phyloP scores from a whole-genome alignment of 2,888 invertebrate species.

The Sturmia bella region DNA sequence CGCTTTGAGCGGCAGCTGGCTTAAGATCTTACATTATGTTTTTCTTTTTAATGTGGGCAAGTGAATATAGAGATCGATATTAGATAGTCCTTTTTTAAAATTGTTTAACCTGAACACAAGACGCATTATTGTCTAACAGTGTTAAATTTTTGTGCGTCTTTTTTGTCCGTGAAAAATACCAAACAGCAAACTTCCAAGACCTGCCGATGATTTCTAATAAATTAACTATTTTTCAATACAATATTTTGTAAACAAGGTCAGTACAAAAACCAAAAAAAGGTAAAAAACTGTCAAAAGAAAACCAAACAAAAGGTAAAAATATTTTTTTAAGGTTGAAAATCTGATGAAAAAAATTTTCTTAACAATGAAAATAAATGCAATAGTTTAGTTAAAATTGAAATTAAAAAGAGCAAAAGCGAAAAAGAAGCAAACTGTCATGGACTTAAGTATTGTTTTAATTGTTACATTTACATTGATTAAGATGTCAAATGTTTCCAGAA shows the following conservation, averaged over 20 bases:
- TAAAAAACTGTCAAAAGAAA: neutral
- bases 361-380: conserved; percentile 8
- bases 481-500: conserved; percentile 65
- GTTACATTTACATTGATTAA: conserved; percentile 62
- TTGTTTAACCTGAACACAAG: too few relatives aligned
- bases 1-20: too few relatives aligned
- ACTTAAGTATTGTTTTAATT: conserved; percentile 8
- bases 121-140: too few relatives aligned
- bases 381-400: conserved; percentile 34
- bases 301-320: conserved; percentile 41
- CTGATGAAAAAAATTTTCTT: conserved; percentile 12
- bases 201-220: conserved; percentile 71
- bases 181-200: neutral
- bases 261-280: conserved; percentile 30
- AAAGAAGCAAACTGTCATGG: conserved; percentile 36
- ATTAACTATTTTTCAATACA: conserved; percentile 73
- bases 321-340: conserved; percentile 40
- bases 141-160: too few relatives aligned
- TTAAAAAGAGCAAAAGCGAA: conserved; percentile 4
- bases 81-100: too few relatives aligned
- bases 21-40: too few relatives aligned
- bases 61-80: too few relatives aligned
- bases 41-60: too few relatives aligned
- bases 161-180: too few relatives aligned
- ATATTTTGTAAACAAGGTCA: conserved; percentile 78